A percentile compares a stretch with the other conserved stretches of the same genome.
phyloP scores from a whole-genome alignment of 2,888 invertebrate genomes.

The Opisthograptis luteolata region DNA sequence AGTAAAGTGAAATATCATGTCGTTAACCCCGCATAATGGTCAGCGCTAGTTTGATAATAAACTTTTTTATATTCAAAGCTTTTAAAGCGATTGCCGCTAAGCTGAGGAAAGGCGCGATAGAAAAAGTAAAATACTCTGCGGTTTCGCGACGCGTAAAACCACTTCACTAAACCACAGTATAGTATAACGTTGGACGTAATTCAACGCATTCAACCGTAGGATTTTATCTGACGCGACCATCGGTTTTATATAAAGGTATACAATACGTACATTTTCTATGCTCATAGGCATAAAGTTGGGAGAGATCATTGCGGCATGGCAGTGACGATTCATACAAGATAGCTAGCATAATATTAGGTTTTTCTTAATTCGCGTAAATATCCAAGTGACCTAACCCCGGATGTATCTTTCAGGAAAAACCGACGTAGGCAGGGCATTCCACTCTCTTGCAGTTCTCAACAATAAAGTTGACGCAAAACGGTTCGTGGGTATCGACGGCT shows the following conservation, averaged over 20 bases:
- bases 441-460: too few species aligned
- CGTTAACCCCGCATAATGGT: constrained; percentile 18
- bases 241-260: neutral
- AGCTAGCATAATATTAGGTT: too few species aligned
- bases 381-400: too few species aligned
- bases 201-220: neutral
- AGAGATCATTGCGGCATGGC: too few species aligned
- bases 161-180: constrained; percentile 7
- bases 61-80: constrained; percentile 22
- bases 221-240: neutral
- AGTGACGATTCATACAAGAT: too few species aligned
- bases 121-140: constrained; percentile 25
- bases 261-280: too few species aligned
- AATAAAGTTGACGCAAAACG: too few species aligned
- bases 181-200: neutral
- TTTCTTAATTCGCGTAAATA: too few species aligned
- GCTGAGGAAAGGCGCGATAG: constrained; percentile 17
- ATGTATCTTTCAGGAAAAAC: too few species aligned
- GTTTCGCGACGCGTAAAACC: constrained; percentile 33
- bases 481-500: too few species aligned
- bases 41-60: constrained; percentile 24
- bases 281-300: too few species aligned
- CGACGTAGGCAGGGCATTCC: too few species aligned
- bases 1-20: constrained; percentile 15
- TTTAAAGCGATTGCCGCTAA: constrained; percentile 19